Evolutionary conservation across 2,113 vertebrate species (phyloP).

Genomic region (Mustela nigripes): DNA sequence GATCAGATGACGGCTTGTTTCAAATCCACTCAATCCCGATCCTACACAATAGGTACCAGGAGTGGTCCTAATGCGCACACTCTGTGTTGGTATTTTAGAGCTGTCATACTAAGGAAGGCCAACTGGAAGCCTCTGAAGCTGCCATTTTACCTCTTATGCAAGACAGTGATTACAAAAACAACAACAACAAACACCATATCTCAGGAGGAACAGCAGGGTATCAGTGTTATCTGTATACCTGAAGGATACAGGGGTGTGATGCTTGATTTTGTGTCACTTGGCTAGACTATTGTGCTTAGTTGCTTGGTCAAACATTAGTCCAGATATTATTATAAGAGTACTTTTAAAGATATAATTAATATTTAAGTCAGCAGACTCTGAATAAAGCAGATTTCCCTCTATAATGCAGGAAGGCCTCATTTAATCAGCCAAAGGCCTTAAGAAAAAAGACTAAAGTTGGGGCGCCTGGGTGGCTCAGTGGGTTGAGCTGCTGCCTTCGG

Average conservation of each 20-base stretch:
- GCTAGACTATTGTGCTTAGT: not conserved
- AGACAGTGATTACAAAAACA: not conserved
- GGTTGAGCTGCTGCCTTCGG: no score
- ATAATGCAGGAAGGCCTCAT: not conserved
- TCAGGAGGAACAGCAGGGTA: not conserved
- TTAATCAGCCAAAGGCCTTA: not conserved
- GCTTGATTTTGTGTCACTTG: not conserved
- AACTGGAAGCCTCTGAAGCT: not conserved
- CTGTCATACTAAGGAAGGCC: rapidly evolving
- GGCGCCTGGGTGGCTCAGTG: no score
- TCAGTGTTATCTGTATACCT: not conserved
- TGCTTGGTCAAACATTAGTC: not conserved
- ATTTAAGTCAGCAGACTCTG: not conserved
- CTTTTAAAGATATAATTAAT: not conserved
- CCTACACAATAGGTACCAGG: not conserved
- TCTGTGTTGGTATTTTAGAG: not conserved
- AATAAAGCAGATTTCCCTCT: not conserved
- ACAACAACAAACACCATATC: not conserved
- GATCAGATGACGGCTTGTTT: not conserved
- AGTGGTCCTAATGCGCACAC: not conserved
- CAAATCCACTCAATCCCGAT: not conserved
- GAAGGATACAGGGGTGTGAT: not conserved
- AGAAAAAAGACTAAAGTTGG: not conserved
- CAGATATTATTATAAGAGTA: not conserved
- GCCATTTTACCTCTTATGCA: not conserved